Base-by-base conservation (phyloP, 2,888 invertebrate genomes). In the Conops quadrifasciatus region DNA sequence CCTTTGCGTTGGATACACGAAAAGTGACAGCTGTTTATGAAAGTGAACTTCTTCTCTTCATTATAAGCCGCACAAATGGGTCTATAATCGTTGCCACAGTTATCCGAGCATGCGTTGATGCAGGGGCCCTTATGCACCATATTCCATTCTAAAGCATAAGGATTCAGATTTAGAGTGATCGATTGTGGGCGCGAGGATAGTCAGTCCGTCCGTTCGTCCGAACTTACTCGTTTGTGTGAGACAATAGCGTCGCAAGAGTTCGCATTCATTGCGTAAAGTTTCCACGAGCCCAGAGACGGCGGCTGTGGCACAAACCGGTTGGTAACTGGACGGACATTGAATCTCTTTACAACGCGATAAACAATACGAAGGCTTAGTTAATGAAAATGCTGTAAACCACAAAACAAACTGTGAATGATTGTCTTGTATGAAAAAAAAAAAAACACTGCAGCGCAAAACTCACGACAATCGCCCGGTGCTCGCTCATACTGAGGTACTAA, bases 301-400 rank as follows among this genome's bases (percentile, higher is more conserved):
- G 7, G 72, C 53, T 15, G 67, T 30, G 9, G 71, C 76, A 65
- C 77, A 77, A 7, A 75, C 71, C 0, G 76, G 76, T 2, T 71
- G 45, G 45, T 68, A 30, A 13, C 65, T 28, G 9, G 36, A 11
- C 21, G 59, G 43, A 49, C 76, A 77, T 7, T 26, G n/a, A 7
- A 58, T 67, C 7, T 66, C 58, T 1, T 65, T 21, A 2, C 59
- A 49, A 24, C 26, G 73, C 71, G 19, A 56, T 30, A 11, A 71
- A 47, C 51, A 69, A 65, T 67, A n/a, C 15, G 9, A 26, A 2
- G 9, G 26, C n/a, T 30, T 3, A 11, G 59, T 16, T n/a, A 9
- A 21, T 21, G 45, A 43, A 15, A 62, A 19, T 5, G 16, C 64
- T 59, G 16, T 1, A 67, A 43, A 58, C n/a, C n/a, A n/a, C n/a